Evolutionary conservation across 2,113 vertebrate genomes (phyloP), one percentile per base, ranked within the genome.

Genomic region (Etheostoma spectabile): DNA sequence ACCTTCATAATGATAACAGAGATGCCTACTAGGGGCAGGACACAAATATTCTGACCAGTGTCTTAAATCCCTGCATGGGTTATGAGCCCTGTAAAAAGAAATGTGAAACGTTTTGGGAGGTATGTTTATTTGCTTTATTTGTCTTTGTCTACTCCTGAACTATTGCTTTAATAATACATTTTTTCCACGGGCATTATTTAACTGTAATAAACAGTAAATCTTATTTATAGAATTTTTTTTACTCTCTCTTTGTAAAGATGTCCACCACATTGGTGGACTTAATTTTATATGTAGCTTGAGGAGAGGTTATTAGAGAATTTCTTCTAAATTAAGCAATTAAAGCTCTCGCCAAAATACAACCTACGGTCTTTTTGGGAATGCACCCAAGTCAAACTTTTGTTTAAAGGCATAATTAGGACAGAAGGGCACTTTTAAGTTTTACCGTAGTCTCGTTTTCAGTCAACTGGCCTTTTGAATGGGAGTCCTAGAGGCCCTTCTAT

Each of bases 41-140:
- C 38, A 42, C 56, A 55, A 76, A 81, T 49, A 56, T 77, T 79
- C 60, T 11, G 48, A 79, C 56, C 57, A 49, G 38, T 38, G 38
- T 38, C 8, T 38, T 38, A 38, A 10, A 38, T 38, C 38, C 8
- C 38, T 38, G 38, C 8, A 38, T 55, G 14, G 45, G 60, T 59
- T 66, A 73, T 74, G n/a, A 67, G 24, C 61, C 10, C 24, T 7
- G 15, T 49, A 35, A 21, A n/a, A 66, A 77, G 4, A 60, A n/a
- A n/a, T n/a, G n/a, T n/a, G n/a, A n/a, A n/a, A n/a, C n/a, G n/a
- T n/a, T n/a, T n/a, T n/a, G 8, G 15, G n/a, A 18, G 15, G 21
- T n/a, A 4, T 49, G 45, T n/a, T 27, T 48, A 59, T 13, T 46
- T 4, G 3, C 22, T 57, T 45, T 30, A 30, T 30, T n/a, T n/a